A percentile compares a stretch with the other conserved stretches of the same genome.
These are phyloP conservation scores for Typhlomys cinereus DNA, from an alignment of 2,113 vertebrate genomes.

Conservation along the genomic window DNA sequence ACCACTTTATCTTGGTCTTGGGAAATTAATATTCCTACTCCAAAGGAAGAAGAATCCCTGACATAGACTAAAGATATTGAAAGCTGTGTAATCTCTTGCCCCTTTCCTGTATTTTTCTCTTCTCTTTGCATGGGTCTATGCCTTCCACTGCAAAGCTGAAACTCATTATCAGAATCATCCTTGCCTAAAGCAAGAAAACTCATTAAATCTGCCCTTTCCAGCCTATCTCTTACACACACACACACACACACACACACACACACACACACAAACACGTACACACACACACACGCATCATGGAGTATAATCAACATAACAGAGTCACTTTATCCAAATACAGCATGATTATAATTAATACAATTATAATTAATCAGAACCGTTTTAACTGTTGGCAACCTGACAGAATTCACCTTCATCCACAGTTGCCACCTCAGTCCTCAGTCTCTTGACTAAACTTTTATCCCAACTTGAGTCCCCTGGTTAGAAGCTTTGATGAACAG, in stretches of 20 bases:
- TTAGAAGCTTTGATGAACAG: neutral
- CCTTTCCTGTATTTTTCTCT: neutral
- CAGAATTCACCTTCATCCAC: neutral
- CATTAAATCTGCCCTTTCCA: neutral
- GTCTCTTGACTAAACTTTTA: neutral
- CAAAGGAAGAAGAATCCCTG: neutral
- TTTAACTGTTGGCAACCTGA: slow-evolving; percentile 7
- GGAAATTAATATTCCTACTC: neutral
- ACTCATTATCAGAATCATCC: neutral
- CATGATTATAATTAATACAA: neutral
- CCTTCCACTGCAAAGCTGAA: neutral
- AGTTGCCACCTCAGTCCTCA: neutral
- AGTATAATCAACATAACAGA: slow-evolving; percentile 28
- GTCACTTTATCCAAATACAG: neutral
- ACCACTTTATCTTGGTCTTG: neutral
- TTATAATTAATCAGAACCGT: neutral
- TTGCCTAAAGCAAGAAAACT: neutral
- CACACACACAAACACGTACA: neutral
- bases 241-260: neutral
- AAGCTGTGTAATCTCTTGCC: neutral
- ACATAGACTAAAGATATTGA: neutral
- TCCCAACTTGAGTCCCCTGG: neutral
- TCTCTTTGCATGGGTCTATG: neutral
- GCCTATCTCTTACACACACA: neutral
- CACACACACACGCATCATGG: neutral